Evolutionary conservation across 2,888 invertebrate genomes (phyloP).

Genomic region (Bruchidius siliquastri): DNA sequence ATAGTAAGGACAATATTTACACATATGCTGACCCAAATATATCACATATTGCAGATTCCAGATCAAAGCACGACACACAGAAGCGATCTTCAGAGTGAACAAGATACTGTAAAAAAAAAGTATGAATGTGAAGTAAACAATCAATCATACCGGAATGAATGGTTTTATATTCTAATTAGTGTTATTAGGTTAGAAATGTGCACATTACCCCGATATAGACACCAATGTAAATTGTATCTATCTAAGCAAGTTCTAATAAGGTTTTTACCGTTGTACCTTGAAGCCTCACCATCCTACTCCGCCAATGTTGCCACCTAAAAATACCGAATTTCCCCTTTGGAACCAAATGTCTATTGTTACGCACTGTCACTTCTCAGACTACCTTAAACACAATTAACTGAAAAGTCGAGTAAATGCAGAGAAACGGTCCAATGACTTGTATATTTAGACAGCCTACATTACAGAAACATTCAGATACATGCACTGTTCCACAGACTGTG

Average conservation of each 20-base stretch:
- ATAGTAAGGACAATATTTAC: too few species aligned
- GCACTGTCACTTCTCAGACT: constrained; percentile 25
- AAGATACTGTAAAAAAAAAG: too few species aligned
- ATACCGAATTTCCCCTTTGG: constrained; percentile 3
- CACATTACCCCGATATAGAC: too few species aligned
- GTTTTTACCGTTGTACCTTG: background rate
- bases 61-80: too few species aligned
- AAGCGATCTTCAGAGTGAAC: too few species aligned
- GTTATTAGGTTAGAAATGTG: too few species aligned
- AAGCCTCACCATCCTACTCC: background rate
- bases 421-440: constrained; percentile 26
- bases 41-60: too few species aligned
- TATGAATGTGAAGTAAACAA: too few species aligned
- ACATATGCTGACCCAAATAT: too few species aligned
- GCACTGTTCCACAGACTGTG: background rate
- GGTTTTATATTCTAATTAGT: too few species aligned
- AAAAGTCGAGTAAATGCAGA: constrained; percentile 22
- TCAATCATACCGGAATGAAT: too few species aligned
- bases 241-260: constrained; percentile 2
- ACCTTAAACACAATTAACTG: constrained; percentile 26
- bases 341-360: constrained; percentile 24
- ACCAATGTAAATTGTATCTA: too few species aligned
- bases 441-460: constrained; percentile 20
- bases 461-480: background rate
- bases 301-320: background rate